phyloP scores from a whole-genome alignment of 1,140 invertebrate genomes.

The Papilio polytes region DNA sequence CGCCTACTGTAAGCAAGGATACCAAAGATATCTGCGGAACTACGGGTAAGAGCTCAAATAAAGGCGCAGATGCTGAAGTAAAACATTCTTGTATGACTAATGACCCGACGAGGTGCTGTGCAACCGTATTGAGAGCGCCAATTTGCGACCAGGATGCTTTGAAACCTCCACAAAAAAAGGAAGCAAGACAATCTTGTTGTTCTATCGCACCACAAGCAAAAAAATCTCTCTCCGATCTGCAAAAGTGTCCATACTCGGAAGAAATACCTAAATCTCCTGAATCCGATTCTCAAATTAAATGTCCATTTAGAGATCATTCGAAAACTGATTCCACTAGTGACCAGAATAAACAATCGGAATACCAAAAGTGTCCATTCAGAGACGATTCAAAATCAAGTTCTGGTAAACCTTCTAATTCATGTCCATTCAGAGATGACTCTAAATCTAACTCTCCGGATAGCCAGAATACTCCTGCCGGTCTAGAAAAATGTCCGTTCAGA shows the following conservation, averaged over 20 bases:
- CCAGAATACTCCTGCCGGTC: background rate
- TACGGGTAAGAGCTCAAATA: background rate
- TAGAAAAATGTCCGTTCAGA: background rate
- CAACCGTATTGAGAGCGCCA: background rate
- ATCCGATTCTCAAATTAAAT: background rate
- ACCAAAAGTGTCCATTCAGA: background rate
- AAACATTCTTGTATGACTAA: conserved; percentile 3
- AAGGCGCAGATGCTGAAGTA: background rate
- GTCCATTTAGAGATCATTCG: background rate
- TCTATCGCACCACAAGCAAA: too few relatives aligned
- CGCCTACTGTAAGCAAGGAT: background rate
- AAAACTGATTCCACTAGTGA: background rate
- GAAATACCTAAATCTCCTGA: background rate
- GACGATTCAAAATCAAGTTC: background rate
- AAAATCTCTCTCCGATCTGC: background rate
- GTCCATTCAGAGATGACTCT: background rate
- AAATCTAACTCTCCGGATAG: background rate
- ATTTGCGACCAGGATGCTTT: background rate
- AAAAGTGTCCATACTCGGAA: background rate
- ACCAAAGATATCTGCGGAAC: background rate
- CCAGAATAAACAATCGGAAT: background rate
- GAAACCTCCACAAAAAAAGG: background rate
- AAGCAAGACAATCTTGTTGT: background rate
- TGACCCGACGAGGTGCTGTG: background rate
- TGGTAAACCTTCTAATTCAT: background rate